Evolutionary conservation across 2,888 invertebrate genomes (phyloP), one percentile per base, ranked within the genome.

Genomic region (Teinopalpus imperialis): DNA sequence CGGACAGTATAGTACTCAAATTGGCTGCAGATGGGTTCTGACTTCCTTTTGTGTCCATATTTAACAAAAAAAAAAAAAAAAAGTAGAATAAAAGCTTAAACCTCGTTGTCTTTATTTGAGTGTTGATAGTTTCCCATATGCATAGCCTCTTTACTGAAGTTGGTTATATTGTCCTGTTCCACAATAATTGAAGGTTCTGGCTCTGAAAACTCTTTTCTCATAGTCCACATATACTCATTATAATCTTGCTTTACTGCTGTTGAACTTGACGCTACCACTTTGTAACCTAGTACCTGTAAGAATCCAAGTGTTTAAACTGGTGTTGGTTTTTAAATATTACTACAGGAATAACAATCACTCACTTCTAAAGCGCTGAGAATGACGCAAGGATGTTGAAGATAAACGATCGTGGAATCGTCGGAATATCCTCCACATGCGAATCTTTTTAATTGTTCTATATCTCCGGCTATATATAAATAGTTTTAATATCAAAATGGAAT

Each of bases 191-290:
- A 90, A 13, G 95, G 95, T 75, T 96, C 96, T 43, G 95, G 95
- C 66, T 94, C 94, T 27, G 92, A 90, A 75, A 96, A 96, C 63
- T 96, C 95, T 76, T 95, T 95, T 89, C 95, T 93, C 94, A 96
- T 95, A 81, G 96, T 97, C 96, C 96, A 96, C 94, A 96, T 95
- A 66, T 96, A 96, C 74, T 96, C 96, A 90, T 95, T 95, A 72
- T 95, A 95, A 73, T 95, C 95, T 80, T 95, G 95, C 76, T 95
- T 95, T 13, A 95, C 94, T 51, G 94, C 93, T 40, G 95, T 95
- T 43, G 95, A 95, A 52, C 95, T 95, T 8, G 95, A 95, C 45
- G 96, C 95, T 36, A 96, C 95, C 43, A 96, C 95, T 83, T 94
- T 94, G 81, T 96, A 97, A 36, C 96, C 96, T 59, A 97, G 90